phyloP scores from a whole-genome alignment of 2,113 vertebrate species.

The Rhinopomastus cyanomelas region DNA sequence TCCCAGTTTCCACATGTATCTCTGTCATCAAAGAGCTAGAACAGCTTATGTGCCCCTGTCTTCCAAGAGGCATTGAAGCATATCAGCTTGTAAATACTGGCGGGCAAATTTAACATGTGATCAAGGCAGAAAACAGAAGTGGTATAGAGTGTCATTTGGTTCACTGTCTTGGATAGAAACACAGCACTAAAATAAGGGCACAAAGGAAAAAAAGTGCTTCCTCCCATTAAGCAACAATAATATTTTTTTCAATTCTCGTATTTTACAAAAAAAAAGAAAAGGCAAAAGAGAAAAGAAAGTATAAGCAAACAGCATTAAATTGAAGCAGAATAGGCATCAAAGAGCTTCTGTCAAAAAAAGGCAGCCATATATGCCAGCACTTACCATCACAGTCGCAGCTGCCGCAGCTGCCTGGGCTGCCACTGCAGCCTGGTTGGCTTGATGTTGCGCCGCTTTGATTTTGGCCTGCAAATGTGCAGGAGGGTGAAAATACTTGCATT shows the following conservation, averaged over 20 bases:
- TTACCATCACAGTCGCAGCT: conserved; percentile 93
- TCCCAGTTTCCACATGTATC: conserved; percentile 54
- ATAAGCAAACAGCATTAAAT: conserved; percentile 44
- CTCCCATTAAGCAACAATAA: conserved; percentile 66
- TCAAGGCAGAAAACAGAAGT: conserved; percentile 64
- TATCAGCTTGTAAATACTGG: background rate
- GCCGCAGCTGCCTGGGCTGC: conserved; percentile 89
- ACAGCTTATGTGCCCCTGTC: background rate
- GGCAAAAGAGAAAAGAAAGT: conserved; percentile 39
- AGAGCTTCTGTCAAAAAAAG: conserved; percentile 43
- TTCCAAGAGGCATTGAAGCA: background rate
- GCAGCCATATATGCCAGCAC: conserved; percentile 71
- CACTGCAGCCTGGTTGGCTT: conserved; percentile 90
- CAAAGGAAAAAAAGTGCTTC: conserved; percentile 53
- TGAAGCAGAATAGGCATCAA: conserved; percentile 40
- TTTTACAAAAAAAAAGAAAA: background rate
- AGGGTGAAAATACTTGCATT: conserved; percentile 99
- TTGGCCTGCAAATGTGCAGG: conserved; percentile 98
- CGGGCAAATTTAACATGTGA: conserved; percentile 10
- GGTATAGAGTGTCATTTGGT: conserved; percentile 60
- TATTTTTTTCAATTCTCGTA: conserved; percentile 24
- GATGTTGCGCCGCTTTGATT: conserved; percentile 96
- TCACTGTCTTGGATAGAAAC: conserved; percentile 63
- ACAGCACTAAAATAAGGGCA: conserved; percentile 64
- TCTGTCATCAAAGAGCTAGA: conserved; percentile 25